A percentile compares a stretch with the other conserved stretches of the same genome.
These are phyloP conservation scores for Monarcha castaneiventris DNA, from an alignment of 2,113 vertebrate genomes.

Conservation along the genomic window DNA sequence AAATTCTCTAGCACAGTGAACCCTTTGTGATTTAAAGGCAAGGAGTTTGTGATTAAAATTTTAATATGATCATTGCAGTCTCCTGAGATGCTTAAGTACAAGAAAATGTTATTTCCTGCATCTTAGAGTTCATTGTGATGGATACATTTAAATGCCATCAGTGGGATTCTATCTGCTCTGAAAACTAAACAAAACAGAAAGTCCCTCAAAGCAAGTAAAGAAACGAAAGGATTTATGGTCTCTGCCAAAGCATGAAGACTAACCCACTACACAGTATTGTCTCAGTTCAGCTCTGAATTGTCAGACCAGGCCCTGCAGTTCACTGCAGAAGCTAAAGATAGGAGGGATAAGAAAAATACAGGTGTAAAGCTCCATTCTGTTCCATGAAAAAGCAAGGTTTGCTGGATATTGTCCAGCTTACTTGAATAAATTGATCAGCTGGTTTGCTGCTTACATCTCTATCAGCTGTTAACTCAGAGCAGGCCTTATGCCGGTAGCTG, in stretches of 20 bases:
- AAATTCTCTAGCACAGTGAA: conserved; percentile 65
- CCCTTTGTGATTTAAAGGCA: conserved; percentile 66
- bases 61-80: conserved; percentile 67
- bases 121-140: conserved; percentile 25
- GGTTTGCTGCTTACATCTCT: neutral
- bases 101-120: conserved; percentile 62
- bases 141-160: conserved; percentile 30
- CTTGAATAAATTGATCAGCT: neutral
- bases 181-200: neutral
- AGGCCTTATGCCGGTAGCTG: neutral
- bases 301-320: neutral
- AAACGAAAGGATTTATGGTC: neutral
- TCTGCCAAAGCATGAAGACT: neutral
- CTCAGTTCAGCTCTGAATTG: neutral
- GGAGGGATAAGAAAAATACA: neutral
- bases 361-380: neutral
- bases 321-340: neutral
- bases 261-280: neutral
- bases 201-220: neutral
- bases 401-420: neutral
- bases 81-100: conserved; percentile 62
- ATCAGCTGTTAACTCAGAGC: neutral
- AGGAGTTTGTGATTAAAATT: conserved; percentile 76
- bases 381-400: neutral
- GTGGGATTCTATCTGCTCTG: conserved; percentile 12